Percentiles rank a stretch among this genome's conserved stretches.
These are phyloP conservation scores for Macaria notata DNA, from an alignment of 2,888 invertebrate species.

Conservation along the genomic window DNA sequence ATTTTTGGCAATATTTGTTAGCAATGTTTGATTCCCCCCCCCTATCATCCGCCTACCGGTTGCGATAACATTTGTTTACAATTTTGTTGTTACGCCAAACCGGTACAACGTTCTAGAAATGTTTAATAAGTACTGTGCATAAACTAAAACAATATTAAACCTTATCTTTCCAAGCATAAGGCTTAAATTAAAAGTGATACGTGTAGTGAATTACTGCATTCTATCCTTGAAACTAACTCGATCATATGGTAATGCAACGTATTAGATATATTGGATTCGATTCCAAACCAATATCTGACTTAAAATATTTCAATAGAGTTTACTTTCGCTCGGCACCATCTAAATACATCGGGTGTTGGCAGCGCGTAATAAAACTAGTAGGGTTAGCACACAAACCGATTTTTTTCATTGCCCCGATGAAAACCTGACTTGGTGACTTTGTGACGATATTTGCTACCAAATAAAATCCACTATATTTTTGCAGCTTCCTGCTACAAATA, in stretches of 20 bases:
- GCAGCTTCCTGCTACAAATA: neutral
- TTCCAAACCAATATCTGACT: too few species aligned
- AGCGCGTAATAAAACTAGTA: conserved; percentile 19
- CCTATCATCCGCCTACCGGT: conserved; percentile 31
- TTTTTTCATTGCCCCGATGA: conserved; percentile 9
- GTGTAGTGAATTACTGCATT: conserved; percentile 3
- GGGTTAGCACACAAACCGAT: conserved; percentile 28
- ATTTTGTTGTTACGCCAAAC: conserved; percentile 47
- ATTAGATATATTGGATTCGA: neutral
- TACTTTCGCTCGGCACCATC: neutral
- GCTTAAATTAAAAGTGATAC: conserved; percentile 3
- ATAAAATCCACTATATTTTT: conserved; percentile 3
- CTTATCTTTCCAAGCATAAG: neutral
- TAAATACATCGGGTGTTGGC: conserved; percentile 2
- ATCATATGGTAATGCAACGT: conserved; percentile 7
- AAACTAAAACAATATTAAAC: conserved; percentile 15
- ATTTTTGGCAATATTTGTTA: too few species aligned
- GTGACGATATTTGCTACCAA: conserved; percentile 8
- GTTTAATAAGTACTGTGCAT: conserved; percentile 3
- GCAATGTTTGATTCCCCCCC: conserved; percentile 4
- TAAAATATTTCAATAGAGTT: too few species aligned
- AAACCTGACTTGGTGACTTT: conserved; percentile 7
- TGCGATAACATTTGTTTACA: conserved; percentile 63
- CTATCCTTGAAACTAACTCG: conserved; percentile 1
- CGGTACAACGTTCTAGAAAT: conserved; percentile 51